Percentiles rank a stretch among this genome's conserved stretches.
Conservation (phyloP, 2,113 vertebrate genomes). For the Asarcornis scutulata region DNA sequence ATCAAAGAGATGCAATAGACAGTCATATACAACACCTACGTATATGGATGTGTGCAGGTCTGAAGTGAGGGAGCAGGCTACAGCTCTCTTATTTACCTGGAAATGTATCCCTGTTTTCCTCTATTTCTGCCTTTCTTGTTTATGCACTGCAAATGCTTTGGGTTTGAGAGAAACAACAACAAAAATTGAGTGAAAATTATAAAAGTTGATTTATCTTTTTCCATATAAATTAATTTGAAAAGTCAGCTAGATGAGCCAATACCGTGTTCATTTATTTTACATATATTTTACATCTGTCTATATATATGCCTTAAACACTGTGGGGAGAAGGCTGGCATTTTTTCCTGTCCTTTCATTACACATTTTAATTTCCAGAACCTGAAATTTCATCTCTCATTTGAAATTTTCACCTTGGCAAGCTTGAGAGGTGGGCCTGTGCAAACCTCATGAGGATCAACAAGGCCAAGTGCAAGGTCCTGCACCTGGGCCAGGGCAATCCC, state of each 20-base stretch:
- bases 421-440: too few species aligned
- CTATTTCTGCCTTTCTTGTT: background rate
- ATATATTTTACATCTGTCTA: background rate
- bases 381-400: background rate
- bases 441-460: too few species aligned
- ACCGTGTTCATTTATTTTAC: background rate
- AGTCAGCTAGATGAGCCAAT: background rate
- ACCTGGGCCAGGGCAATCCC: too few species aligned
- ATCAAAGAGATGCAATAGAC: background rate
- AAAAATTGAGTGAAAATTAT: background rate
- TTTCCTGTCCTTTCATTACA: background rate
- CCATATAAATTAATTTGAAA: background rate
- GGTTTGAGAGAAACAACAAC: background rate
- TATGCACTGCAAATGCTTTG: background rate
- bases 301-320: background rate
- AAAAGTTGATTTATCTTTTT: background rate
- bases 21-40: accelerated
- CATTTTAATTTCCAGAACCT: background rate
- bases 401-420: background rate
- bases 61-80: background rate
- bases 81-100: background rate
- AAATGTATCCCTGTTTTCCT: background rate
- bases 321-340: background rate
- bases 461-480: too few species aligned
- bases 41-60: background rate